A percentile compares a stretch with the other conserved stretches of the same genome.
Evolutionary conservation across 2,888 invertebrate species (phyloP).

Genomic region (Ferrisia virgata): DNA sequence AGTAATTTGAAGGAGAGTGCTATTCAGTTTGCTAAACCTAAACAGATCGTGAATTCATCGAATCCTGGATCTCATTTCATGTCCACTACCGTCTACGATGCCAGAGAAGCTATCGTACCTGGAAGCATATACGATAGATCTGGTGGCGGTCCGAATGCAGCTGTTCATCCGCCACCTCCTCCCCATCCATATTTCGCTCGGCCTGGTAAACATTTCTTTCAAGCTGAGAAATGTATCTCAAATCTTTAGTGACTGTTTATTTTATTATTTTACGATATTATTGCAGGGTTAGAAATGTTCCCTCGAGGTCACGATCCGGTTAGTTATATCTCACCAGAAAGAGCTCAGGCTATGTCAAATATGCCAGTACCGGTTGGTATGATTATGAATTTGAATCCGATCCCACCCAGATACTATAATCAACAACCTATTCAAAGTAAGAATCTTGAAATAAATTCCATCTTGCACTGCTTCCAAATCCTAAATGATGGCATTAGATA

Average conservation of each 20-base stretch:
- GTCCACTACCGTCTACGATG: constrained; percentile 96
- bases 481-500: background rate
- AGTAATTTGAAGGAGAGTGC: constrained; percentile 95
- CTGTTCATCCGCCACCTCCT: constrained; percentile 45
- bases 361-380: constrained; percentile 91
- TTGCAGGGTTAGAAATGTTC: constrained; percentile 59
- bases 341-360: constrained; percentile 66
- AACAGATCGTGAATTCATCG: constrained; percentile 87
- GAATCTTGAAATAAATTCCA: too few species aligned
- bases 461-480: background rate
- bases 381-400: constrained; percentile 85
- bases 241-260: too few species aligned
- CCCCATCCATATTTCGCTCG: constrained; percentile 46
- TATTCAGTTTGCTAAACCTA: constrained; percentile 95
- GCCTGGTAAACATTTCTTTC: constrained; percentile 36
- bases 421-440: constrained; percentile 53
- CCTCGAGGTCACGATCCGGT: constrained; percentile 75
- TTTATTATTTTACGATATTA: too few species aligned
- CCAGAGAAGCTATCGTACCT: constrained; percentile 89
- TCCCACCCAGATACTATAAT: constrained; percentile 72
- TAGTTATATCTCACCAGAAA: constrained; percentile 86
- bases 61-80: constrained; percentile 97
- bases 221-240: background rate
- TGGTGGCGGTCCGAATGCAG: constrained; percentile 38
- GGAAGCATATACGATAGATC: constrained; percentile 89